Conservation (phyloP, 2,113 vertebrate species). For the Archocentrus centrarchus region DNA sequence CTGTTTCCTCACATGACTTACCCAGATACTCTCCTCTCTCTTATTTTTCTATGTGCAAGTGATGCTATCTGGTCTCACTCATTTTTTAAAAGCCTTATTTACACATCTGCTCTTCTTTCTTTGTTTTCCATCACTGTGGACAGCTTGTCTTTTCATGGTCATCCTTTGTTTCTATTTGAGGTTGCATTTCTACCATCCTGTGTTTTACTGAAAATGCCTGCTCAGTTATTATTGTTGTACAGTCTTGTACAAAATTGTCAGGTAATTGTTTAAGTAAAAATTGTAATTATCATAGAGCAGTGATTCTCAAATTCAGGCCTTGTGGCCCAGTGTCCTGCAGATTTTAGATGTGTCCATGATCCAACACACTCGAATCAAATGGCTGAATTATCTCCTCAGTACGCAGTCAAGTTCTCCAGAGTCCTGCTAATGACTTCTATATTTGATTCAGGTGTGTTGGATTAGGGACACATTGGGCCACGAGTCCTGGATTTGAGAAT, state of each 20-base stretch:
- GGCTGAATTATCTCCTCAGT: too few species aligned
- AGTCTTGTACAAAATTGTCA: constrained; percentile 12
- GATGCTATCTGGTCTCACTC: constrained; percentile 4
- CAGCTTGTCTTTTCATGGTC: not conserved
- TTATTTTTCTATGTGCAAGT: constrained; percentile 21
- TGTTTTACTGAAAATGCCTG: constrained; percentile 9
- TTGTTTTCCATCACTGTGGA: constrained; percentile 1
- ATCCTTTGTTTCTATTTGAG: not conserved
- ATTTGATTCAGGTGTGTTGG: too few species aligned
- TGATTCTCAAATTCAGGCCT: too few species aligned
- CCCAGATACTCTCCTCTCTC: constrained; percentile 23
- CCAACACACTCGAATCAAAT: too few species aligned
- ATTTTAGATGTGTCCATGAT: too few species aligned
- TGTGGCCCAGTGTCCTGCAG: too few species aligned
- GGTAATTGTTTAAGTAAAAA: not conserved
- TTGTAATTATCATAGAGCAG: constrained; percentile 6
- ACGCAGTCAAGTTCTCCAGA: too few species aligned
- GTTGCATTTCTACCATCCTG: constrained; percentile 6
- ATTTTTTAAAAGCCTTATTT: constrained; percentile 7
- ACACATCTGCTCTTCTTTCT: constrained; percentile 7
- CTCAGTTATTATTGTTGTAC: not conserved
- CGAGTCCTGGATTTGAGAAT: too few species aligned
- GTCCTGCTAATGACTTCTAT: too few species aligned
- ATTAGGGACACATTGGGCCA: too few species aligned
- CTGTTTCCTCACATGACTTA: constrained; percentile 36